phyloP scores from a whole-genome alignment of 1,140 invertebrate genomes.

The Nephotettix cincticeps region DNA sequence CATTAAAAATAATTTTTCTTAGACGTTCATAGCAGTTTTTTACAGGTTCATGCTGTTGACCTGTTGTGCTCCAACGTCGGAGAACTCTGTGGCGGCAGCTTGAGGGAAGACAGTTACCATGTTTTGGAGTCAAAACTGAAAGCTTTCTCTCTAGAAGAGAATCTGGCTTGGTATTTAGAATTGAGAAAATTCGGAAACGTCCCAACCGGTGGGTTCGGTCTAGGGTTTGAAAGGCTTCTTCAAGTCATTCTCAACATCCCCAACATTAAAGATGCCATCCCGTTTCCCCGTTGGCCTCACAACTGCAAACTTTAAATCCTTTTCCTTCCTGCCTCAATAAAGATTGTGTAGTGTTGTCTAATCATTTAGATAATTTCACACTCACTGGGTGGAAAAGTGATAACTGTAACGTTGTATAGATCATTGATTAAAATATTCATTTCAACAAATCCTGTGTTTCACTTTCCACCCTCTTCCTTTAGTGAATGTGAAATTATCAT shows the following conservation, averaged over 20 bases:
- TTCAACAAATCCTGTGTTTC: background rate
- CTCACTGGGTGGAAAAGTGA: conserved; percentile 37
- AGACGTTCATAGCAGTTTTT: conserved; percentile 33
- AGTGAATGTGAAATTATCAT: conserved; percentile 20
- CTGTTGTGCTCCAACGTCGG: conserved; percentile 84
- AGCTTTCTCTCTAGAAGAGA: conserved; percentile 44
- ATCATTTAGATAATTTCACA: conserved; percentile 28
- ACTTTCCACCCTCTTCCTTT: background rate
- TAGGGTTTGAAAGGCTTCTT: conserved; percentile 92
- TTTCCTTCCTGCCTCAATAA: background rate
- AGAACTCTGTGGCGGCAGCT: conserved; percentile 90
- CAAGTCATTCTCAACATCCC: conserved; percentile 75
- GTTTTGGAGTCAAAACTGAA: conserved; percentile 55
- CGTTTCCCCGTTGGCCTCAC: conserved; percentile 92
- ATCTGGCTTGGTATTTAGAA: conserved; percentile 89
- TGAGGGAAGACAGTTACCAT: conserved; percentile 80
- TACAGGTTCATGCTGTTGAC: conserved; percentile 83
- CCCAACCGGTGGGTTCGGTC: conserved; percentile 90
- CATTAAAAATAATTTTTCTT: no score
- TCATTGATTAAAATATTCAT: conserved; percentile 26
- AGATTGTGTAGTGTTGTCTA: background rate
- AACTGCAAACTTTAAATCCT: conserved; percentile 72
- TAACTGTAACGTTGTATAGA: conserved; percentile 46
- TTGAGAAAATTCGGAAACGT: conserved; percentile 85
- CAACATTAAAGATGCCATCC: conserved; percentile 92